Conservation (phyloP, 2,113 vertebrate species). For the Microcebus murinus region DNA sequence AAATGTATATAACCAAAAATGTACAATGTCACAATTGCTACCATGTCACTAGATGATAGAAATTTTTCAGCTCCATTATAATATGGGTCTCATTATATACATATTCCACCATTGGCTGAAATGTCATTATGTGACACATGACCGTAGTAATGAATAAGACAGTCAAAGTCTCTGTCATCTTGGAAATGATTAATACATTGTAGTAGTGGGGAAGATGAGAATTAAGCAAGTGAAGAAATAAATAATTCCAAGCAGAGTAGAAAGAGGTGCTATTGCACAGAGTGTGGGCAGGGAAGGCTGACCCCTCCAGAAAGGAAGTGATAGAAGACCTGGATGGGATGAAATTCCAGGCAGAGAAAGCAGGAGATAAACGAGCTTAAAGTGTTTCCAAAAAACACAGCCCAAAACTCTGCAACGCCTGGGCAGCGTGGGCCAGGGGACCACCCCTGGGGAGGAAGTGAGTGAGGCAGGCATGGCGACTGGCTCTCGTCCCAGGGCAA, state of each 20-base stretch:
- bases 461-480: neutral
- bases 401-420: fast-evolving
- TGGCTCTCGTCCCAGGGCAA: neutral
- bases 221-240: neutral
- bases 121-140: neutral
- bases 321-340: no score
- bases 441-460: fast-evolving
- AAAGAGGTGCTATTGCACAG: neutral
- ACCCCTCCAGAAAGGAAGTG: neutral
- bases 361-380: neutral
- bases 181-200: neutral
- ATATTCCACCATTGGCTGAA: neutral
- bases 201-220: neutral
- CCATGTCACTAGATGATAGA: neutral
- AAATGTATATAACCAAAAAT: neutral
- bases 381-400: neutral
- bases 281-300: neutral
- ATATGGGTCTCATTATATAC: neutral
- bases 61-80: neutral
- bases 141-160: neutral
- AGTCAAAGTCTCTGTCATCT: neutral
- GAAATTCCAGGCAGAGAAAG: neutral
- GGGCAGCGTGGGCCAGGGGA: neutral
- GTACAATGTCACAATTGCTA: neutral
- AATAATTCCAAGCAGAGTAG: neutral